Evolutionary conservation across 2,797 vertebrate species (phyloP).

Genomic region (Hypotaenidia philippensis): DNA sequence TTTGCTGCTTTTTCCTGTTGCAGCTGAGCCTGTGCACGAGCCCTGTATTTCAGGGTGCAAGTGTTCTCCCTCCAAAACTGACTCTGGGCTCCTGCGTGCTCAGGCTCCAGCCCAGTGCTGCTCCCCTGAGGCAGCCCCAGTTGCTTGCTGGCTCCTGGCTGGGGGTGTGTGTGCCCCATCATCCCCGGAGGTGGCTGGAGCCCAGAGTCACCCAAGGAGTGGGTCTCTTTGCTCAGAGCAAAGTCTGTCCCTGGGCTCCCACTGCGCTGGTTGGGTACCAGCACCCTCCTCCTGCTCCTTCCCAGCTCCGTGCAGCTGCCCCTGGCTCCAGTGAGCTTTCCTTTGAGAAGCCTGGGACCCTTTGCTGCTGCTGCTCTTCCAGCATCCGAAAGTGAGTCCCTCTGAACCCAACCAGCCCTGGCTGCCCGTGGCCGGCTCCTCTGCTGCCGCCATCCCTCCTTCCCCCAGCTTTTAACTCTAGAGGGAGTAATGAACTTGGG

Average conservation of each 20-base stretch:
- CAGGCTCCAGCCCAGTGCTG: not conserved
- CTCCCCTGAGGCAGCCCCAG: not conserved
- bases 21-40: accelerated
- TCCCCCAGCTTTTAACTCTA: not conserved
- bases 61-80: accelerated
- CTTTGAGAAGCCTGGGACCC: not conserved
- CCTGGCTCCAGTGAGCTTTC: not conserved
- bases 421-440: not conserved
- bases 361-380: not conserved
- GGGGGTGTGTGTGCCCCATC: accelerated
- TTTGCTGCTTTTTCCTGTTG: not conserved
- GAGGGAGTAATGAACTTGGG: constrained; percentile 28
- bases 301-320: accelerated
- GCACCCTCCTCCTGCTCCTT: not conserved
- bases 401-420: accelerated
- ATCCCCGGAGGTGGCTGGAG: not conserved
- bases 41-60: accelerated
- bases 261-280: accelerated
- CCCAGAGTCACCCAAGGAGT: not conserved
- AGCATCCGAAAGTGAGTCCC: accelerated
- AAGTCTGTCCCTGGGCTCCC: not conserved
- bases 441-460: not conserved
- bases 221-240: not conserved
- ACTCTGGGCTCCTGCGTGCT: not conserved
- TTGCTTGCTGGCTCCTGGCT: accelerated